phyloP scores from a whole-genome alignment of 2,797 vertebrate species.

The Iguana delicatissima region DNA sequence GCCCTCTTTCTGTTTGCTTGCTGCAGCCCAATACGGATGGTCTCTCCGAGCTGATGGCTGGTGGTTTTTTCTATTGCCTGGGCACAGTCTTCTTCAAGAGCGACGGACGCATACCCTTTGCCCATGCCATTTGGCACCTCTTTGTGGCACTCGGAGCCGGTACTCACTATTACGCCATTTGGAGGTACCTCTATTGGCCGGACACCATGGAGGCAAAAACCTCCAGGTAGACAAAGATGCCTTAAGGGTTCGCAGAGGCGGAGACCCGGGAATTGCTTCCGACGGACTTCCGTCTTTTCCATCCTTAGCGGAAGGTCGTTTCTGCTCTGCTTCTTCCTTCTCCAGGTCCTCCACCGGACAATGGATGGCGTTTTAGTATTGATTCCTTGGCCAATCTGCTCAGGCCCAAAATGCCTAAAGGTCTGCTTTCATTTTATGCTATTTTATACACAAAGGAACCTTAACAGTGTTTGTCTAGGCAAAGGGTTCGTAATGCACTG shows the following conservation, averaged over 20 bases:
- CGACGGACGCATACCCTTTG: conserved; percentile 93
- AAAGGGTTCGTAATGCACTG: conserved; percentile 39
- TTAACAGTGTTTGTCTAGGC: conserved; percentile 49
- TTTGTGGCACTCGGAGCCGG: conserved; percentile 93
- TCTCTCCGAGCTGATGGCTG: conserved; percentile 89
- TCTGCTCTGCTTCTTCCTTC: not conserved
- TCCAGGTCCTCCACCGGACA: fast-evolving
- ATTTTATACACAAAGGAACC: not conserved
- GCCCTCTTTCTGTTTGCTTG: conserved; percentile 31
- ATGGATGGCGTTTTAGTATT: not conserved
- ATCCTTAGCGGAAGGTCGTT: not conserved
- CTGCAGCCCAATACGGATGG: conserved; percentile 90
- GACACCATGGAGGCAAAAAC: conserved; percentile 78
- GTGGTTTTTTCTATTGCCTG: conserved; percentile 91
- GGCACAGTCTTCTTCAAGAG: conserved; percentile 97
- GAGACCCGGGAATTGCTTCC: not conserved
- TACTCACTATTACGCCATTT: conserved; percentile 96
- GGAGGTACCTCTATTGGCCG: conserved; percentile 92
- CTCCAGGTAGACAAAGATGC: conserved; percentile 78
- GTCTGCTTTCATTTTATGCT: conserved; percentile 31
- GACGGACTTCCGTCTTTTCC: fast-evolving
- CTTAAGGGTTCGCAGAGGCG: not conserved
- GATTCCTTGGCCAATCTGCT: not conserved
- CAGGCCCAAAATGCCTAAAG: conserved; percentile 26
- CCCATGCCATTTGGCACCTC: conserved; percentile 97